Base-by-base conservation (phyloP, 1,140 invertebrate species). In the Apocrypta bakeri region DNA sequence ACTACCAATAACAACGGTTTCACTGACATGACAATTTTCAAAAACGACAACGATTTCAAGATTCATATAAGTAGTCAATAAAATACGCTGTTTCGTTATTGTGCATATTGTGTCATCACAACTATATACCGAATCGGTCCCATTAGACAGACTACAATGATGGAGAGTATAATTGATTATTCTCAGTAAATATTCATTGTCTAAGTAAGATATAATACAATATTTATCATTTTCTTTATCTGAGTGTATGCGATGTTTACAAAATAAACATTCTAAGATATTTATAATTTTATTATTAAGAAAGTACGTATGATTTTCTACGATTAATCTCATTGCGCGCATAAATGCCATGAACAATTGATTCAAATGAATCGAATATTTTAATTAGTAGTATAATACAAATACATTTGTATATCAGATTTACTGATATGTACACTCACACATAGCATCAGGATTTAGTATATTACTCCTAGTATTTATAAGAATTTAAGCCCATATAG, bases 61-160 rank as follows among this genome's bases (percentile, higher is more conserved):
- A 1, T 77, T 66, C 11, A 31, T 8, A 31, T 17, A 33, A 56
- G 68, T 64, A 68, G 37, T 31, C 2, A 66, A 74, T 40, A 64
- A 74, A 66, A 24, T 73, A 69, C 63, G 37, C 37, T 33, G 73
- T 71, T 68, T 82, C 42, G 12, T 71, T 33, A 56, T 63, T 71
- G 17, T 6, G 29, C 40, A 63, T 25, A 61, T 37, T 37, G 33
- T 37, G 2, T 33, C 64, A 29, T 71, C 21, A 31, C 37, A 29
- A 66, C 42, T 2, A 79, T 69, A 71, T 79, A 83, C 63, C n/a
- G 64, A 48, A 83, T 83, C 82, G 75, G 82, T 79, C 76, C 71
- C 69, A 68, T 74, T 33, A 4, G 40, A 71, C 81, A 74, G 76
- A 74, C 82, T 40, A 68, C 29, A 71, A 56, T 77, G 42, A n/a